Evolutionary conservation across 2,797 vertebrate genomes (phyloP).

Genomic region (Lepilemur septentrionalis): DNA sequence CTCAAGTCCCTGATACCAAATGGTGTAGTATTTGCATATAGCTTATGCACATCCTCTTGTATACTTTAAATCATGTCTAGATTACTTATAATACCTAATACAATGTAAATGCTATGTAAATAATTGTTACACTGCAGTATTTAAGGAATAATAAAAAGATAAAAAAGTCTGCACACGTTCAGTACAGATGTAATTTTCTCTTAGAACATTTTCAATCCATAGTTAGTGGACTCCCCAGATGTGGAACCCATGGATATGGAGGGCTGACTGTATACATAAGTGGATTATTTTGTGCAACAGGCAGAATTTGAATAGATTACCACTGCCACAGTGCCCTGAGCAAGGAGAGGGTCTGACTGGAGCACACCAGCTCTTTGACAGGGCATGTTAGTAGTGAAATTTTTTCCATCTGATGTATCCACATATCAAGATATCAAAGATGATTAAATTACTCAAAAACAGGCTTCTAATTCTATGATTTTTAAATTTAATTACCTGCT

Average conservation of each 20-base stretch:
- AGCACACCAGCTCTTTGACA: conserved; percentile 37
- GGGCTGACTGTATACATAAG: background rate
- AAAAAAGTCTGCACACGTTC: background rate
- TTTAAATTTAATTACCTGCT: conserved; percentile 72
- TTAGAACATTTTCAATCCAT: background rate
- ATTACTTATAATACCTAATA: background rate
- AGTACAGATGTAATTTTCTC: background rate
- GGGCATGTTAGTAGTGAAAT: conserved; percentile 60
- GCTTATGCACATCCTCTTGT: background rate
- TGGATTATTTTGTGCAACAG: conserved; percentile 60
- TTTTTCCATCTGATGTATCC: conserved; percentile 51
- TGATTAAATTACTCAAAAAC: conserved; percentile 74
- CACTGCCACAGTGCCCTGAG: conserved; percentile 23
- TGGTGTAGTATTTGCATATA: background rate
- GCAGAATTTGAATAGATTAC: background rate
- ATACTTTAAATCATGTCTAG: background rate
- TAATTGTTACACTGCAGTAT: background rate
- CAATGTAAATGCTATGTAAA: background rate
- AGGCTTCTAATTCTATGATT: conserved; percentile 75
- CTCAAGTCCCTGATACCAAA: background rate
- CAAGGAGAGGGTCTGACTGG: conserved; percentile 32
- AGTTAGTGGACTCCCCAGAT: background rate
- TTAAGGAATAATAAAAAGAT: background rate
- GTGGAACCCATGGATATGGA: background rate
- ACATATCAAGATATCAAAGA: conserved; percentile 52